phyloP scores from a whole-genome alignment of 2,888 invertebrate genomes.

The Tetragnatha montana region DNA sequence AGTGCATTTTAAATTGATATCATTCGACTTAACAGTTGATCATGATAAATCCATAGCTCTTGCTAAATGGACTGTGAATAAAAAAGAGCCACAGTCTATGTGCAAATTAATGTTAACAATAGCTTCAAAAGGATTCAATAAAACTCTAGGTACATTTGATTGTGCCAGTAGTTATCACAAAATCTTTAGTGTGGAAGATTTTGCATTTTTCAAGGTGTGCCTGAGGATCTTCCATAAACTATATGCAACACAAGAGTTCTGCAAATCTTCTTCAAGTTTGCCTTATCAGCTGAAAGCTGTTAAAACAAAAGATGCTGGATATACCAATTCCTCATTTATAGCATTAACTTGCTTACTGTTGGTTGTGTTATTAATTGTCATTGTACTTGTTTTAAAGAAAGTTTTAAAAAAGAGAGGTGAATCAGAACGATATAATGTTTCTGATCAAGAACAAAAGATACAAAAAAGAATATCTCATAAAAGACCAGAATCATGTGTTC shows the following conservation, averaged over 20 bases:
- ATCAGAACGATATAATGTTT: conserved; percentile 49
- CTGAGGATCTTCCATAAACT: conserved; percentile 5
- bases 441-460: conserved; percentile 39
- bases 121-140: background rate
- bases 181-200: conserved; percentile 2
- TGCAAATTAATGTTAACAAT: conserved; percentile 31
- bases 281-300: conserved; percentile 24
- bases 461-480: conserved; percentile 18
- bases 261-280: background rate
- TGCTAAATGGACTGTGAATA: conserved; percentile 38
- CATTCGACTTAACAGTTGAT: conserved; percentile 31
- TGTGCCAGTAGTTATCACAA: conserved; percentile 22
- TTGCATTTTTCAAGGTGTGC: conserved; percentile 14
- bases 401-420: conserved; percentile 23
- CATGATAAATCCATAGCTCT: conserved; percentile 2
- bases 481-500: conserved; percentile 38
- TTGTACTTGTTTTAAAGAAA: conserved; percentile 35
- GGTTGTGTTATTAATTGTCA: conserved; percentile 26
- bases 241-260: background rate
- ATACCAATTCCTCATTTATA: conserved; percentile 45
- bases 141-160: conserved; percentile 4
- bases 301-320: conserved; percentile 41
- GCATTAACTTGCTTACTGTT: conserved; percentile 39
- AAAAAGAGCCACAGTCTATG: background rate
- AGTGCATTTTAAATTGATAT: conserved; percentile 17